phyloP scores from a whole-genome alignment of 2,888 invertebrate species.

The Andrena dorsata region DNA sequence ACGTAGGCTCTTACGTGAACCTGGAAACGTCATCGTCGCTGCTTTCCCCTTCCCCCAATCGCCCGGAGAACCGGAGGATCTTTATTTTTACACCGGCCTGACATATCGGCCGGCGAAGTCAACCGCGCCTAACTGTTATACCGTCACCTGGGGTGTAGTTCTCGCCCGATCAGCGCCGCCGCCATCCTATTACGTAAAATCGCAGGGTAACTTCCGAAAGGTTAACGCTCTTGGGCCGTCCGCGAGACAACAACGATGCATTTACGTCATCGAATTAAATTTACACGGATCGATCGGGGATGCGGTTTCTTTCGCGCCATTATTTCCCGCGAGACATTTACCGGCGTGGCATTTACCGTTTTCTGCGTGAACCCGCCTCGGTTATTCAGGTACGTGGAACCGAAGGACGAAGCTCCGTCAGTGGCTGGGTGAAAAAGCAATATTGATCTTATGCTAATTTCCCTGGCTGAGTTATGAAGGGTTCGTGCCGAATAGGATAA shows the following conservation, averaged over 20 bases:
- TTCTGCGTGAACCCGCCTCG: not conserved
- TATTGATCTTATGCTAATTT: constrained; percentile 82
- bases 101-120: constrained; percentile 9
- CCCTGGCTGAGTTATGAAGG: constrained; percentile 78
- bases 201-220: not conserved
- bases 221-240: not conserved
- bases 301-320: not conserved
- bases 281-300: constrained; percentile 11
- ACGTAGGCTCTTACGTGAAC: constrained; percentile 60
- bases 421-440: constrained; percentile 76
- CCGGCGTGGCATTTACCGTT: not conserved
- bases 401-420: constrained; percentile 53
- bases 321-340: not conserved
- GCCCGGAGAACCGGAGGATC: constrained; percentile 12
- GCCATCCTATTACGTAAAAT: constrained; percentile 21
- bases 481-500: constrained; percentile 80
- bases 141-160: constrained; percentile 33
- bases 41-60: constrained; percentile 8
- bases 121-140: constrained; percentile 25
- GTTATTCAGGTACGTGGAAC: constrained; percentile 29
- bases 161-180: constrained; percentile 21
- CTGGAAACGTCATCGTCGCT: constrained; percentile 48
- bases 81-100: constrained; percentile 45
- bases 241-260: not conserved
- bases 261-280: constrained; percentile 17